Percentiles rank a stretch among this genome's conserved stretches.
Conservation (phyloP, 2,113 vertebrate genomes). For the Heterocephalus glaber region DNA sequence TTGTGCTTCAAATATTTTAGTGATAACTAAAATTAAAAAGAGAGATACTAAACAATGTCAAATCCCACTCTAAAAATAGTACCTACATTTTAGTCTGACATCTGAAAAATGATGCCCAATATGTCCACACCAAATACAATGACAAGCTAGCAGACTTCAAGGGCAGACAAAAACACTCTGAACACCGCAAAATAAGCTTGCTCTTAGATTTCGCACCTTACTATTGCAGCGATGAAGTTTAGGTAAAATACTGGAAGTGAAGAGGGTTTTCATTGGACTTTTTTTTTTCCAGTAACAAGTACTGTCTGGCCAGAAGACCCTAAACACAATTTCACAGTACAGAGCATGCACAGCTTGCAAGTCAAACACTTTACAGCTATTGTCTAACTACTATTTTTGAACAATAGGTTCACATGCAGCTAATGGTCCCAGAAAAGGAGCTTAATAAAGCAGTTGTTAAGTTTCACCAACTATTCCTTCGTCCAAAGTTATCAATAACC, state of each 20-base stretch:
- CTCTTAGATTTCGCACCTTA: not conserved
- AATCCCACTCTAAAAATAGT: conserved; percentile 68
- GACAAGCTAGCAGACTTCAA: conserved; percentile 58
- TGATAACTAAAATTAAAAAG: conserved; percentile 36
- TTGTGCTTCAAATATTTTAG: conserved; percentile 59
- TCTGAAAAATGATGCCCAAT: conserved; percentile 36
- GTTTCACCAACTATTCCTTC: conserved; percentile 6
- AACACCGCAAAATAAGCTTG: not conserved
- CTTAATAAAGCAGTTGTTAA: conserved; percentile 43
- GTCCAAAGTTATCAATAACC: conserved; percentile 29
- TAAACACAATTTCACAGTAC: conserved; percentile 72
- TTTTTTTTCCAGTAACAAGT: conserved; percentile 50
- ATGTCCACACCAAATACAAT: conserved; percentile 32
- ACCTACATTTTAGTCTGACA: conserved; percentile 44
- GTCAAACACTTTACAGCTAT: conserved; percentile 65
- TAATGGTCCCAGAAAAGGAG: conserved; percentile 60
- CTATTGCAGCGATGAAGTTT: not conserved
- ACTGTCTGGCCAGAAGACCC: conserved; percentile 71
- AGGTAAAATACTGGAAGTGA: not conserved
- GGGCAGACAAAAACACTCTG: conserved; percentile 40
- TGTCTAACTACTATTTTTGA: conserved; percentile 61
- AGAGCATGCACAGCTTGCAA: conserved; percentile 74
- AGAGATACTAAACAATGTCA: conserved; percentile 5
- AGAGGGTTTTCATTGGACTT: conserved; percentile 29
- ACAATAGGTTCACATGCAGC: conserved; percentile 73